Evolutionary conservation across 2,797 vertebrate species (phyloP), one percentile per base, ranked within the genome.

Genomic region (Micromesistius poutassou): DNA sequence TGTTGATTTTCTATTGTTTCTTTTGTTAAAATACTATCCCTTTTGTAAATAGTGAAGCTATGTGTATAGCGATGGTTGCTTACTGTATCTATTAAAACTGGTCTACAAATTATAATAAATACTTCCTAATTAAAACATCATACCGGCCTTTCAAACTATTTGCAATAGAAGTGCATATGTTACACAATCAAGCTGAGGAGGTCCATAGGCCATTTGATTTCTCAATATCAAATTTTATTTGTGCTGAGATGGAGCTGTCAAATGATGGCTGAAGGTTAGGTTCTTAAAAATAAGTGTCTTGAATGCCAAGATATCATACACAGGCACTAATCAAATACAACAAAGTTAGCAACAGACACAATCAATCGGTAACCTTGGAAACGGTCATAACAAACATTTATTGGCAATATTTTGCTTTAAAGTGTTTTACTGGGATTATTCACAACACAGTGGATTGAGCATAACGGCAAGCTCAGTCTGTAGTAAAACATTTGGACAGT

Each of bases 221-320:
- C 82, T 73, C 33, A 74, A 71, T 74, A 84, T 73, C 83, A 77
- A 74, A 77, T 84, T 91, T 92, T 90, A 91, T 90, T 94, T 86
- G 78, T 91, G 90, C 81, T 74, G 87, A 84, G 78, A 87, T 82
- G 79, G 73, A 83, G 78, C 80, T 75, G 77, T 77, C 25, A 74
- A 74, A 81, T 25, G 50, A 77, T 81, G 79, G 82, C 78, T 76
- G 28, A 71, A 16, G 40, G 40, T 42, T 42, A 31, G 31, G 13
- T 78, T 62, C 62, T 62, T 76, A 73, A 71, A 71, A 77, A 35
- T 77, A 71, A 72, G 19, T 33, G 70, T 74, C 79, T 77, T 79
- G 16, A 83, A 80, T 74, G 77, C 38, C 85, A 77, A 77, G 19
- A 68, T 62, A 62, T 25, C 55, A 25, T 25, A 62, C 55, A 22